These are phyloP conservation scores for Oxyruncus cristatus DNA, from an alignment of 2,113 vertebrate genomes.

Conservation along the genomic window DNA sequence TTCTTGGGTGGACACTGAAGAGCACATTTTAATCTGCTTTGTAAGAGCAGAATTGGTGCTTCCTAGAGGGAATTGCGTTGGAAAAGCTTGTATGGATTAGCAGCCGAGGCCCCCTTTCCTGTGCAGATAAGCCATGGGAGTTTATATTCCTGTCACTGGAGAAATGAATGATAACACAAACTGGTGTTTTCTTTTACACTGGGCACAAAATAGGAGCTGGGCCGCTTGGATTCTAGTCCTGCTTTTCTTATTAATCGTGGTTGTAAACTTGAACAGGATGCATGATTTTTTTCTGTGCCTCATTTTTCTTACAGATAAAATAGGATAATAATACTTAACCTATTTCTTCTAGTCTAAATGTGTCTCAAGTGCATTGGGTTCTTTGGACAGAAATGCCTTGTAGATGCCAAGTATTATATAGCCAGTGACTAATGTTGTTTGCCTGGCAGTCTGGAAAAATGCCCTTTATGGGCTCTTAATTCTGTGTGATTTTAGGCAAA, in stretches of 20 bases:
- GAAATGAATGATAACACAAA: background rate
- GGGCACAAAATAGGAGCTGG: background rate
- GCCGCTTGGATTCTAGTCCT: background rate
- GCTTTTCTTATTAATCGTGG: background rate
- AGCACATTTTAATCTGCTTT: background rate
- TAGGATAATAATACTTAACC: slow-evolving; percentile 27
- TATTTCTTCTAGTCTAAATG: slow-evolving; percentile 40
- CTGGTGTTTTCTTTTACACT: background rate
- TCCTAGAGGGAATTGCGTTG: background rate
- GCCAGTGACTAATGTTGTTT: slow-evolving; percentile 39
- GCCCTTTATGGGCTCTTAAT: slow-evolving; percentile 28
- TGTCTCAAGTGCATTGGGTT: slow-evolving; percentile 30
- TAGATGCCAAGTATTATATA: background rate
- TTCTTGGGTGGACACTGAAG: background rate
- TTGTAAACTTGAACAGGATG: slow-evolving; percentile 10
- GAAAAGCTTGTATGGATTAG: background rate
- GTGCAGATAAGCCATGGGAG: background rate
- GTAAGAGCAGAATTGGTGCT: background rate
- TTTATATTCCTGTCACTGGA: background rate
- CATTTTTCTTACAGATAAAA: background rate
- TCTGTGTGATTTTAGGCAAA: background rate
- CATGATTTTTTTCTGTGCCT: background rate
- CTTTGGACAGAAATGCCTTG: slow-evolving; percentile 4
- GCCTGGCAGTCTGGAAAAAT: slow-evolving; percentile 14
- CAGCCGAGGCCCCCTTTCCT: background rate